Conservation (phyloP, 1,140 invertebrate genomes). For the Bathynomus jamesi region DNA sequence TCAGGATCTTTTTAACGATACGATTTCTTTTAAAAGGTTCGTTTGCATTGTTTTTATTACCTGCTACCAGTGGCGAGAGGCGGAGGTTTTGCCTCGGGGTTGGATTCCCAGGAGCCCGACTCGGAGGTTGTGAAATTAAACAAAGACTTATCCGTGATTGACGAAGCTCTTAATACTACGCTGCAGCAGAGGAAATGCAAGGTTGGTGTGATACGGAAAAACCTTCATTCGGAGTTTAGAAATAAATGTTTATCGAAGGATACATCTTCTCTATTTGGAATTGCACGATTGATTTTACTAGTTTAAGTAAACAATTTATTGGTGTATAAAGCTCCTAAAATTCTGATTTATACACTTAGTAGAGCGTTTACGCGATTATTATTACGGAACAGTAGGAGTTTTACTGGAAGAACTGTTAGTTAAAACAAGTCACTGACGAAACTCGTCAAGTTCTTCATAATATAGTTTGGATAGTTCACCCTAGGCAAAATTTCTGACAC, state of each 20-base stretch:
- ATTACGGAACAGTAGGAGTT: no score
- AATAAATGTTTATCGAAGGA: neutral
- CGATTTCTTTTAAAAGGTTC: neutral
- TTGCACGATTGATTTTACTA: no score
- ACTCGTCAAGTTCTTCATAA: no score
- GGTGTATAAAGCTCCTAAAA: no score
- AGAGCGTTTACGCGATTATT: no score
- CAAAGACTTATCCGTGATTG: slow-evolving; percentile 65
- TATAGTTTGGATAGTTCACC: no score
- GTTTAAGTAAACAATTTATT: no score
- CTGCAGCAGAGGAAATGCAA: slow-evolving; percentile 69
- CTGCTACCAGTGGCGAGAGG: neutral
- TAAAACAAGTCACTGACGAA: no score
- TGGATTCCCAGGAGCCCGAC: slow-evolving; percentile 15
- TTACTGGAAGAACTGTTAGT: no score
- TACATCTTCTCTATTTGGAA: neutral
- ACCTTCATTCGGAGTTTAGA: neutral
- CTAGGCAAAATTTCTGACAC: neutral
- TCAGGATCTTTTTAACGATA: no score
- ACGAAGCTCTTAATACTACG: slow-evolving; percentile 65
- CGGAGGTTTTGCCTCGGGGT: slow-evolving; percentile 4
- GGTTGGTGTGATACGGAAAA: slow-evolving; percentile 46
- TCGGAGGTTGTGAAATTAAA: slow-evolving; percentile 67
- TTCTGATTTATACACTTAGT: no score
- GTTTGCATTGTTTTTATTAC: slow-evolving; percentile 7